phyloP scores from a whole-genome alignment of 2,113 vertebrate species.

The Archilochus colubris region DNA sequence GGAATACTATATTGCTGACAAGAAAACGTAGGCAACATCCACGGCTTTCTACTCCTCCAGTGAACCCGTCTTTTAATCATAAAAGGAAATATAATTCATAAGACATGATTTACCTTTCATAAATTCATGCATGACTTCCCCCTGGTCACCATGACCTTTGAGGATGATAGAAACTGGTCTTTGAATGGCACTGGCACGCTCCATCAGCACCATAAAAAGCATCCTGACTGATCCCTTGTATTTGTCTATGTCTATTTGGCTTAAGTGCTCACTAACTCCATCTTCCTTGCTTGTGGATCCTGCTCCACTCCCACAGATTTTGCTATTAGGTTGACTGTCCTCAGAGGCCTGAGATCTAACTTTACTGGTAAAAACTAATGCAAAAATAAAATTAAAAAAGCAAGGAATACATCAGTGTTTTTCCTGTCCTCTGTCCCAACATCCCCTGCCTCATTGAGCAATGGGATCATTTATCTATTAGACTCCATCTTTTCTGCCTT shows the following conservation, averaged over 20 bases:
- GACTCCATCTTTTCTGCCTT: neutral
- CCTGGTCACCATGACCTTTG: neutral
- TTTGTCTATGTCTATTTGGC: neutral
- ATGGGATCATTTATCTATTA: neutral
- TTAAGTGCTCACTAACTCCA: neutral
- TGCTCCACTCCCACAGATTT: neutral
- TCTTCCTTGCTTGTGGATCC: neutral
- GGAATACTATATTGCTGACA: neutral
- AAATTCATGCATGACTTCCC: neutral
- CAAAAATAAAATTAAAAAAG: neutral
- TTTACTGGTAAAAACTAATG: neutral
- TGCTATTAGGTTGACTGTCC: neutral
- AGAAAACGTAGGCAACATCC: neutral
- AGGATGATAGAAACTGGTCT: neutral
- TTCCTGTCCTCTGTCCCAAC: neutral
- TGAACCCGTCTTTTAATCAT: neutral
- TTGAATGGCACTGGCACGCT: neutral
- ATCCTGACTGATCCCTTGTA: neutral
- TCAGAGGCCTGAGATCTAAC: neutral
- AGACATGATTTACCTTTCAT: neutral
- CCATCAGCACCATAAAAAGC: neutral
- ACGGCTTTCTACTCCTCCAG: neutral
- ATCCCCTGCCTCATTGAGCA: neutral
- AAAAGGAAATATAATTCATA: neutral
- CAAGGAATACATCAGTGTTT: neutral